Evolutionary conservation across 2,113 vertebrate species (phyloP).

Genomic region (Amphilophus citrinellus): DNA sequence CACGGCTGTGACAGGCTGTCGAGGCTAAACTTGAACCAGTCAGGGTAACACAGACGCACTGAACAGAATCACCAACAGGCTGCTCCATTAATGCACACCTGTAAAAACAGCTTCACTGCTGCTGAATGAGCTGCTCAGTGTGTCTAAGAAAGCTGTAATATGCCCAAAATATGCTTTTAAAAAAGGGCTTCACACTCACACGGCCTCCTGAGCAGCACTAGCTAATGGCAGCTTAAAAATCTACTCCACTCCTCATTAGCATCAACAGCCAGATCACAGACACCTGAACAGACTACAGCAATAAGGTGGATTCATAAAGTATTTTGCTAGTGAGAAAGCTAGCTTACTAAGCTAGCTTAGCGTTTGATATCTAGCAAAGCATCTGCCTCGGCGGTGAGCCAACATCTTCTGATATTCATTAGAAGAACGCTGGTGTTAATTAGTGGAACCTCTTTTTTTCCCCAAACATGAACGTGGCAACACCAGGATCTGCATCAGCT

Average conservation of each 20-base stretch:
- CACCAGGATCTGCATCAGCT: not conserved
- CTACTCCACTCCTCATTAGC: not conserved
- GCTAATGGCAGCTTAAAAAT: not conserved
- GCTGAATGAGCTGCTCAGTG: conserved; percentile 5
- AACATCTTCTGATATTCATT: not conserved
- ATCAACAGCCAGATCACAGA: not conserved
- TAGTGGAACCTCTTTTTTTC: not conserved
- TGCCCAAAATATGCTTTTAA: not conserved
- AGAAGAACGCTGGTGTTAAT: not conserved
- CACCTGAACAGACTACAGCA: not conserved
- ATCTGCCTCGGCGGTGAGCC: not conserved
- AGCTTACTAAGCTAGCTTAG: not conserved
- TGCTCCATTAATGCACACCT: conserved; percentile 56
- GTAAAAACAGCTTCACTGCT: conserved; percentile 60
- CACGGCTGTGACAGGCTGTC: conserved; percentile 60
- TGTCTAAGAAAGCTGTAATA: conserved; percentile 19
- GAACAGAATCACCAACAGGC: conserved; percentile 47
- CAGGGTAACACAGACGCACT: conserved; percentile 37
- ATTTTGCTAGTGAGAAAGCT: not conserved
- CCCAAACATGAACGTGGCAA: not conserved
- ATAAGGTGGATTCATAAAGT: not conserved
- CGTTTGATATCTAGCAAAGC: not conserved
- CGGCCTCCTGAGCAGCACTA: not conserved
- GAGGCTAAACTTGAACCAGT: conserved; percentile 36
- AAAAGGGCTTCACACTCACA: not conserved